A percentile compares a stretch with the other conserved stretches of the same genome.
Conservation (phyloP, 2,888 invertebrate genomes). For the Smittia sp. region DNA sequence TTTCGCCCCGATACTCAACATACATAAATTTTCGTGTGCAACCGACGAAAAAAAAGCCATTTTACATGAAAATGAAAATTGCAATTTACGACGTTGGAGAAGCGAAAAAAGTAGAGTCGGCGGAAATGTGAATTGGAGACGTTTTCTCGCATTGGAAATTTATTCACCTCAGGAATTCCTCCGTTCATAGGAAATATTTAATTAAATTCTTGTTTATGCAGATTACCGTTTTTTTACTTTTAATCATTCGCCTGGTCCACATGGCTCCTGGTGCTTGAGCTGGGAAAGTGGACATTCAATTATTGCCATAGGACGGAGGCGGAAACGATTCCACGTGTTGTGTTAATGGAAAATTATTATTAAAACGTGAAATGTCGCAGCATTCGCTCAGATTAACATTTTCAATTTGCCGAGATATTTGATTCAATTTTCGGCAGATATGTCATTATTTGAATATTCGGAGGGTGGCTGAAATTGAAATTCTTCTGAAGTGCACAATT, state of each 20-base stretch:
- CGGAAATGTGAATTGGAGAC: background rate
- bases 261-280: background rate
- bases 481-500: background rate
- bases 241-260: background rate
- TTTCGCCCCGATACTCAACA: too few relatives aligned
- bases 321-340: background rate
- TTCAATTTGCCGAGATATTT: constrained; percentile 16
- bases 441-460: background rate
- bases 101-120: background rate
- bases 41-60: background rate
- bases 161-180: background rate
- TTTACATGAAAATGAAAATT: background rate
- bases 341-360: constrained; percentile 30
- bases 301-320: background rate
- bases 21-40: background rate
- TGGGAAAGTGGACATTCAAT: background rate
- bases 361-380: background rate
- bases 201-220: constrained; percentile 34
- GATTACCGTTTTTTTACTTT: constrained; percentile 30
- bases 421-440: background rate
- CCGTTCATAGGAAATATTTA: constrained; percentile 24
- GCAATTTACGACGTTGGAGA: constrained; percentile 13
- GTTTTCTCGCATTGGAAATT: background rate
- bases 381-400: constrained; percentile 5
- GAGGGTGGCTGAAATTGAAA: background rate